phyloP scores from a whole-genome alignment of 2,888 invertebrate genomes.

The Drosophila silvestris region DNA sequence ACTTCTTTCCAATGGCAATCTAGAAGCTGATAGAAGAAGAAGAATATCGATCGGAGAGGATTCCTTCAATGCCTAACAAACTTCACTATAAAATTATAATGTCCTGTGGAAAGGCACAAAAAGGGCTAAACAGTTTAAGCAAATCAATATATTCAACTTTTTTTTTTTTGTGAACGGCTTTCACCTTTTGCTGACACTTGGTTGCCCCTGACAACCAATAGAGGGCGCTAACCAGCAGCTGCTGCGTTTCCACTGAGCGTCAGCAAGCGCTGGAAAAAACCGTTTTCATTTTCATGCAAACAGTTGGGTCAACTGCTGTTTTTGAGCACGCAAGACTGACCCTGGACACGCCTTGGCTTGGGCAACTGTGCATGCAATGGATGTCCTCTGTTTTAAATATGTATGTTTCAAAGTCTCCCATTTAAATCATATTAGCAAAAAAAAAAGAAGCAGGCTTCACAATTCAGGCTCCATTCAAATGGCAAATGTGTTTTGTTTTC shows the following conservation, averaged over 20 bases:
- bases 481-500: not conserved
- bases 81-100: not conserved
- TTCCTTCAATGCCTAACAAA: not conserved
- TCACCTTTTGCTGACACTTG: constrained; percentile 4
- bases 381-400: constrained; percentile 12
- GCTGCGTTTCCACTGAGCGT: constrained; percentile 11
- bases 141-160: constrained; percentile 22
- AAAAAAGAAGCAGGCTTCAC: too few relatives aligned
- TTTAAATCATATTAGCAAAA: not conserved
- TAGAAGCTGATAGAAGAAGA: not conserved
- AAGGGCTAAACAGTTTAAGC: constrained; percentile 14
- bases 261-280: not conserved
- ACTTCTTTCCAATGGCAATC: not conserved
- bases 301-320: not conserved
- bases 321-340: not conserved
- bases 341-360: not conserved
- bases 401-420: not conserved
- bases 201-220: constrained; percentile 20
- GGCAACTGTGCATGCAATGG: constrained; percentile 48
- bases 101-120: not conserved
- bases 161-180: not conserved
- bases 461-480: not conserved
- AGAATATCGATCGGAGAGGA: not conserved
- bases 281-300: not conserved
- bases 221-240: constrained; percentile 7